A percentile compares a stretch with the other conserved stretches of the same genome.
These are phyloP conservation scores for Ictalurus punctatus DNA, from an alignment of 2,113 vertebrate genomes.

Conservation along the genomic window DNA sequence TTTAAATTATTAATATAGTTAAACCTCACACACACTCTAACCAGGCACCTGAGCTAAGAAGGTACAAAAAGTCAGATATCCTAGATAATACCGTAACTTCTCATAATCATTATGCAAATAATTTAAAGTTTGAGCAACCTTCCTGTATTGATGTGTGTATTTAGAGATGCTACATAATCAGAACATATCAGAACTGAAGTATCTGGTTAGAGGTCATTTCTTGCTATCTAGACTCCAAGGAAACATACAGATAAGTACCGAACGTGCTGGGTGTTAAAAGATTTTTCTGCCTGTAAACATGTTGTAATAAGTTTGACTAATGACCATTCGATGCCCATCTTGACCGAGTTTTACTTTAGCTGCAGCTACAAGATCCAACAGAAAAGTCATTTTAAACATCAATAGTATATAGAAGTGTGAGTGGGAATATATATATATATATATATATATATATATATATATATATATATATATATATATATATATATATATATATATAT, in stretches of 20 bases:
- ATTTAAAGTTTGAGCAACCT: not conserved
- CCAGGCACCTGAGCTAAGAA: not conserved
- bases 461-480: no score
- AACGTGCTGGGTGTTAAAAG: not conserved
- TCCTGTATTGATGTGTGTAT: not conserved
- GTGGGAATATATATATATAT: no score
- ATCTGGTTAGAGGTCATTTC: slow-evolving; percentile 4
- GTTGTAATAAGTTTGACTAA: no score
- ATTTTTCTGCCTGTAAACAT: not conserved
- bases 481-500: no score
- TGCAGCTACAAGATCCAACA: not conserved
- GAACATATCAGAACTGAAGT: no score
- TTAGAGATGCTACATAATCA: not conserved
- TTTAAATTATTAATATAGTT: not conserved
- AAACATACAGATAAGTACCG: not conserved
- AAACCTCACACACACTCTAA: not conserved
- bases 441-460: no score
- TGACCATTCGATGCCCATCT: not conserved
- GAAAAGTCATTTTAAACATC: not conserved
- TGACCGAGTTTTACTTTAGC: not conserved
- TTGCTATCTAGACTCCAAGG: slow-evolving; percentile 3
- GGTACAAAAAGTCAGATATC: not conserved
- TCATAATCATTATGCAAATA: not conserved
- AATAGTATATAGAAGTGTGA: not conserved
- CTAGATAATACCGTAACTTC: not conserved